Evolutionary conservation across 2,113 vertebrate species (phyloP), one percentile per base, ranked within the genome.

Genomic region (Casuarius casuarius): DNA sequence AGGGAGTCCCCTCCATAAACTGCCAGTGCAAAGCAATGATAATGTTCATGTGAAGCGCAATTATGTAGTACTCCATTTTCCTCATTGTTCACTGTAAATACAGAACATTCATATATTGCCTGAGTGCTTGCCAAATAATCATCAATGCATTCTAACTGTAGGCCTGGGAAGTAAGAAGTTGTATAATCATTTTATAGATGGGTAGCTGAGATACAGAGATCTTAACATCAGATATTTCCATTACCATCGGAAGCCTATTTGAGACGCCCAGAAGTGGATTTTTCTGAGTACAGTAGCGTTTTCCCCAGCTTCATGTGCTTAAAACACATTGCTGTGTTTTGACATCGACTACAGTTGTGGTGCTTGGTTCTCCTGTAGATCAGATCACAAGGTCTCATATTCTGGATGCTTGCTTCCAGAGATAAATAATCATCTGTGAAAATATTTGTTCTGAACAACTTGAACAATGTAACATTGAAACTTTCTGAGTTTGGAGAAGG

Each of bases 11-110:
- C 33, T 14, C 61, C 13, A 10, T 4, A 16, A 35, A 62, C 52
- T 54, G 52, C 35, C 33, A 38, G n/a, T 38, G n/a, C n/a, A 63
- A n/a, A 63, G 35, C 33, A 63, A 13, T 29, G 33, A 63, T 63
- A 29, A 38, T 21, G 5, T 25, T 66, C 35, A 2, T 0, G 0
- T 72, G 54, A 2, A 2, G 16, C 42, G 31, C 31, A 58, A 5
- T 18, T 66, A 0, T 2, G 2, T 9, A 33, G 12, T 23, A 31
- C 59, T 93, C 7, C n/a, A 9, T 67, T 21, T 40, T 51, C 56
- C 31, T 78, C 61, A 1, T 19, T 49, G 9, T 46, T 52, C 42
- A 22, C 48, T 78, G 74, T 28, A 23, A 76, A 44, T 56, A 44
- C 35, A 66, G 70, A 94, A 12, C 13, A 7, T 54, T 23, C 29